A percentile compares a stretch with the other conserved stretches of the same genome.
These are phyloP conservation scores for Coelinius sp. DNA, from an alignment of 2,888 invertebrate species.

Conservation along the genomic window DNA sequence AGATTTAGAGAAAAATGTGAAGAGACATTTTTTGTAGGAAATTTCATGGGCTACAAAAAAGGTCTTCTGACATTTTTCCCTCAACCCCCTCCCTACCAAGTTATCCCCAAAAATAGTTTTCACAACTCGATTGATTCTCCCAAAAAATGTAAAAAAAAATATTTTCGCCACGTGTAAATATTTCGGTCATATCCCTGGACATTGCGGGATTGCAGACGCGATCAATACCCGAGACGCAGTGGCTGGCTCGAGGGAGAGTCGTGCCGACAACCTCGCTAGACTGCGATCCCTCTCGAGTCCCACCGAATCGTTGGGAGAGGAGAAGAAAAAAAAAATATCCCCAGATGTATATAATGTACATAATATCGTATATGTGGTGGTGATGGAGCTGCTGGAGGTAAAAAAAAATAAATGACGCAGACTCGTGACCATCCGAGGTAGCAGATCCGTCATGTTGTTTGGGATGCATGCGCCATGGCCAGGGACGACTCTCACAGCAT, in stretches of 20 bases:
- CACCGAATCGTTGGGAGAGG: background rate
- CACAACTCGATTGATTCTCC: background rate
- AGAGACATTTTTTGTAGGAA: background rate
- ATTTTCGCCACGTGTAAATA: background rate
- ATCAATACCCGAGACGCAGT: constrained; percentile 31
- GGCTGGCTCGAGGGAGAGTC: background rate
- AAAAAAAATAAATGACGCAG: constrained; percentile 15
- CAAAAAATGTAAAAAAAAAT: too few relatives aligned
- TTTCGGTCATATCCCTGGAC: constrained; percentile 29
- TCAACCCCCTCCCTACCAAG: too few relatives aligned
- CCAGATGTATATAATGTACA: too few relatives aligned
- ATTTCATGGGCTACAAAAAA: background rate
- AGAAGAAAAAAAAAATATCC: background rate
- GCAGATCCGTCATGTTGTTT: constrained; percentile 28
- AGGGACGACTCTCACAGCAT: constrained; percentile 18
- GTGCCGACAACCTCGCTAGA: constrained; percentile 40
- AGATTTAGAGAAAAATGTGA: background rate
- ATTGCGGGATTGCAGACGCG: constrained; percentile 33
- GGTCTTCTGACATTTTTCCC: background rate
- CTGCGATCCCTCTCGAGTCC: constrained; percentile 20
- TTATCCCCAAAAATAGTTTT: too few relatives aligned
- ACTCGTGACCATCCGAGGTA: background rate
- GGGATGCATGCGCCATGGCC: constrained; percentile 35
- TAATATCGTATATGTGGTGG: background rate
- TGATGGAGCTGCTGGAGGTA: background rate